Evolutionary conservation across 2,888 invertebrate genomes (phyloP).

Genomic region (Yponomeuta sedellus): DNA sequence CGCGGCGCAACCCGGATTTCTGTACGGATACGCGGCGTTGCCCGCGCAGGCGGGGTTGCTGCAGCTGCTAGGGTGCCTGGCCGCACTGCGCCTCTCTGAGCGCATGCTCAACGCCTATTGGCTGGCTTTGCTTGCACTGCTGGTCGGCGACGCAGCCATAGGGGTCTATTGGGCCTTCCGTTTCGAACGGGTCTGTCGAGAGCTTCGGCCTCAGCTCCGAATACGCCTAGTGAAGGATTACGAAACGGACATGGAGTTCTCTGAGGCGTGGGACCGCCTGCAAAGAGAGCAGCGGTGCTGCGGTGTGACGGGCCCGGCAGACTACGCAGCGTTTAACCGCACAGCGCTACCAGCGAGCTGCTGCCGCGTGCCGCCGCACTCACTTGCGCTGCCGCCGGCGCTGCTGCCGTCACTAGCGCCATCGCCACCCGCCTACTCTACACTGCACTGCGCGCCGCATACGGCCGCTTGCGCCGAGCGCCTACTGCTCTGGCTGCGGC

Average conservation of each 20-base stretch:
- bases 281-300: slow-evolving; percentile 87
- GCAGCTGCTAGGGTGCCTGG: slow-evolving; percentile 87
- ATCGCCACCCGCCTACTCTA: slow-evolving; percentile 51
- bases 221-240: slow-evolving; percentile 81
- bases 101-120: slow-evolving; percentile 89
- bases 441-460: slow-evolving; percentile 65
- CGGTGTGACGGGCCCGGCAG: slow-evolving; percentile 81
- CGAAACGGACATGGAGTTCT: slow-evolving; percentile 82
- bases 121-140: slow-evolving; percentile 84
- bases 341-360: slow-evolving; percentile 64
- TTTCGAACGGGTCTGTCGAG: slow-evolving; percentile 84
- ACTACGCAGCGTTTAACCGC: slow-evolving; percentile 65
- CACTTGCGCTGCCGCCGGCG: slow-evolving; percentile 70
- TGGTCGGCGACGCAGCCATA: slow-evolving; percentile 89
- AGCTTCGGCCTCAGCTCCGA: slow-evolving; percentile 81
- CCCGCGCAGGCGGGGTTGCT: slow-evolving; percentile 82
- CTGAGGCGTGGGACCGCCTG: slow-evolving; percentile 85
- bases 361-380: slow-evolving; percentile 62
- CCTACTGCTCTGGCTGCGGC: slow-evolving; percentile 83
- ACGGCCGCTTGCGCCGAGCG: slow-evolving; percentile 83
- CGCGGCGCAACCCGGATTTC: slow-evolving; percentile 87
- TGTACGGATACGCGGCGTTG: slow-evolving; percentile 90
- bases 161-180: slow-evolving; percentile 91
- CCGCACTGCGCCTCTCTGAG: slow-evolving; percentile 87
- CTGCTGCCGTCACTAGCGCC: slow-evolving; percentile 52